Evolutionary conservation across 1,140 invertebrate genomes (phyloP).

Genomic region (Drosophila leontia): DNA sequence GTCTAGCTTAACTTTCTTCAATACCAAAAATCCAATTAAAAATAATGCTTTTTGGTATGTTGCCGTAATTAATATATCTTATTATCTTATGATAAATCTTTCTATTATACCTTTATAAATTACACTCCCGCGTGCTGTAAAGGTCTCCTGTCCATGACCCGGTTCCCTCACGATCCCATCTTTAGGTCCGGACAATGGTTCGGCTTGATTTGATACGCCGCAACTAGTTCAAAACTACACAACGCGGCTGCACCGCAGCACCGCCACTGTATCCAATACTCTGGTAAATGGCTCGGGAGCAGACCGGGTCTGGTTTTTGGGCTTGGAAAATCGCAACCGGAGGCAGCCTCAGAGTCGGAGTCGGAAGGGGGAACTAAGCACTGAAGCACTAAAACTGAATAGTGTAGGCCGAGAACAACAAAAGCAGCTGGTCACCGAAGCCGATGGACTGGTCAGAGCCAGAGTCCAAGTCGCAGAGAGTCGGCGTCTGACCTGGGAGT

Average conservation of each 20-base stretch:
- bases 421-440: slow-evolving; percentile 45
- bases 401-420: slow-evolving; percentile 50
- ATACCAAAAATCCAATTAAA: background rate
- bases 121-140: background rate
- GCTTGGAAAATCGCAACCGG: slow-evolving; percentile 22
- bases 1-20: background rate
- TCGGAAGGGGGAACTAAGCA: slow-evolving; percentile 7
- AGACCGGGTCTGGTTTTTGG: slow-evolving; percentile 37
- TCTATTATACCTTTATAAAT: background rate
- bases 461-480: slow-evolving; percentile 18
- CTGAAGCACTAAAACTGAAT: slow-evolving; percentile 11
- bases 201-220: slow-evolving; percentile 49
- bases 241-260: slow-evolving; percentile 44
- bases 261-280: slow-evolving; percentile 17
- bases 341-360: background rate
- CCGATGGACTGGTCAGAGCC: slow-evolving; percentile 43
- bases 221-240: slow-evolving; percentile 63
- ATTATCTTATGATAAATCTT: background rate
- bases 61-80: too few relatives aligned
- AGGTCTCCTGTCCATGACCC: background rate
- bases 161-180: slow-evolving; percentile 17
- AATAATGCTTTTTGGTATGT: background rate
- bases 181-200: slow-evolving; percentile 26
- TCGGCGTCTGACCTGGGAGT: slow-evolving; percentile 6
- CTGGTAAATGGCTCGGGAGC: slow-evolving; percentile 29